Evolutionary conservation across 2,113 vertebrate species (phyloP).

Genomic region (Hemiscyllium ocellatum): DNA sequence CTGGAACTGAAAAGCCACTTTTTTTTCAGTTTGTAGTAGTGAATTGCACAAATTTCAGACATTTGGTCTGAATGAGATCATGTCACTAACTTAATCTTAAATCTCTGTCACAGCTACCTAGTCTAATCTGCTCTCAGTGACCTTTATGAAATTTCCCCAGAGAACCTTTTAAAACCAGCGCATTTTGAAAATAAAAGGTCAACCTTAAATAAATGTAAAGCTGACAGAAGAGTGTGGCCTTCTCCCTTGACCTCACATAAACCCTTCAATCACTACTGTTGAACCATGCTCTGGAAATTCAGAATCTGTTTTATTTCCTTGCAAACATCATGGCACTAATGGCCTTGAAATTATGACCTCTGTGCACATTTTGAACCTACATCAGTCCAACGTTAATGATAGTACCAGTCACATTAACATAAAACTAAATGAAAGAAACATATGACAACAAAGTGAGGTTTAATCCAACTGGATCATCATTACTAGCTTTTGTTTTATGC

Average conservation of each 20-base stretch:
- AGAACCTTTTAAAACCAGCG: not conserved
- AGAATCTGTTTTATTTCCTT: conserved; percentile 25
- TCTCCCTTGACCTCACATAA: conserved; percentile 24
- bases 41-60: not conserved
- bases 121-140: conserved; percentile 11
- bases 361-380: not conserved
- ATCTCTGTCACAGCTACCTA: not conserved
- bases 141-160: conserved; percentile 22
- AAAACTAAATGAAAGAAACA: not conserved
- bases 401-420: not conserved
- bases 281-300: not conserved
- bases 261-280: not conserved
- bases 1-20: not conserved
- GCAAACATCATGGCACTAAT: not conserved
- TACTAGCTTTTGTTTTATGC: not conserved
- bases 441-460: not conserved
- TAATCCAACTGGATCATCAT: not conserved
- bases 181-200: conserved; percentile 26
- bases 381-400: conserved; percentile 9
- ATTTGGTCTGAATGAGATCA: conserved; percentile 10
- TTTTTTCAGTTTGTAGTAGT: not conserved
- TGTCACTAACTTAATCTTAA: not conserved
- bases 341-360: conserved; percentile 1
- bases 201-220: conserved; percentile 17
- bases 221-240: not conserved